Evolutionary conservation across 2,113 vertebrate species (phyloP), one percentile per base, ranked within the genome.

Genomic region (Rutilus rutilus): DNA sequence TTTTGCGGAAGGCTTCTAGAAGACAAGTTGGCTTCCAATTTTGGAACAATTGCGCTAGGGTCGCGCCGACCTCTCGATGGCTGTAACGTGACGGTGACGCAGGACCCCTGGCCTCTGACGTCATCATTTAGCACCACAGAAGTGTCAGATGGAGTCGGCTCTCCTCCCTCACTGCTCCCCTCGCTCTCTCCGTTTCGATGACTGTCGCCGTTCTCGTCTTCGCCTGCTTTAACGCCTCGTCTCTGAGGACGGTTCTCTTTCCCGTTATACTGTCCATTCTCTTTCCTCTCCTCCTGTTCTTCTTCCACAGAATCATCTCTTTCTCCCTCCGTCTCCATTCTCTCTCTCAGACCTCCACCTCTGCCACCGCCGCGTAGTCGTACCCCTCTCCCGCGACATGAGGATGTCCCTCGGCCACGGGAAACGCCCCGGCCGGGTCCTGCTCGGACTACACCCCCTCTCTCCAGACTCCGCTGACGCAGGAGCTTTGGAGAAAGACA

Each of bases 31-130:
- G 96, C 98, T 94, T 99, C 97, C 86, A 99, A 94, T 93, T 98
- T 98, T 88, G 98, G 98, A 85, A 99, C 98, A 47, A 99, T 99
- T 42, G 97, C 95, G 90, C 97, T 95, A 4, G 96, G 95, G 92
- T 98, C 95, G 9, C 95, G 96, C 93, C 96, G 97, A 92, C 96
- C 95, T 76, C 82, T 92, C 36, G 91, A 86, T 84, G 97, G 97
- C 89, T 98, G 97, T 39, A 99, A 96, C 0, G 96, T 98, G 82
- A 99, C 97, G 25, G 97, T 99, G 91, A 97, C 94, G 91, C 95
- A 95, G 30, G 97, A 96, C 85, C 94, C 93, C 21, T 90, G 91
- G 59, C 65, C 81, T 27, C 79, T 74, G 69, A 73, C 60, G 11
- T 94, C 93, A 1, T 90, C 86, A 4, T n/a, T 33, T n/a, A 85